Conservation (phyloP, 2,797 vertebrate genomes). For the Sebastes ruberrimus region DNA sequence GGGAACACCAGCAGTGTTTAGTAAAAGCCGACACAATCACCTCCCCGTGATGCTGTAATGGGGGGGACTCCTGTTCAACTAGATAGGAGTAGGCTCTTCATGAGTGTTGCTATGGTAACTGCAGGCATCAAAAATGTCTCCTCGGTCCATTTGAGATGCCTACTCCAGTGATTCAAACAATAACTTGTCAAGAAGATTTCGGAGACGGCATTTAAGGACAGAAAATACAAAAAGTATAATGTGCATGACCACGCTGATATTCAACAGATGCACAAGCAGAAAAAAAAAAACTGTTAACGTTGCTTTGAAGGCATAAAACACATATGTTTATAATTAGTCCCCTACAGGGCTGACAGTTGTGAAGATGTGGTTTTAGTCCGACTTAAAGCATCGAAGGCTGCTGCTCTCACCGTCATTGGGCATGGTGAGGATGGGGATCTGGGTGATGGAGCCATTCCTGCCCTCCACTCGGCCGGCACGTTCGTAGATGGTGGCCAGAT, state of each 20-base stretch:
- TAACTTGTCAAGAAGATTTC: not conserved
- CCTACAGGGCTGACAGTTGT: not conserved
- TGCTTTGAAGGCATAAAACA: not conserved
- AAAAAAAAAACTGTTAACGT: not conserved
- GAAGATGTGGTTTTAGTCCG: not conserved
- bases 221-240: not conserved
- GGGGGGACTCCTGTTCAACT: constrained; percentile 51
- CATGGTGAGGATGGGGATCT: constrained; percentile 89
- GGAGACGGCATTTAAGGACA: not conserved
- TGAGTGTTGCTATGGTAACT: constrained; percentile 74
- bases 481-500: constrained; percentile 88
- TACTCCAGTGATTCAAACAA: constrained; percentile 14
- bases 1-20: constrained; percentile 13
- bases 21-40: constrained; percentile 42
- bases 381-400: not conserved
- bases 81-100: constrained; percentile 61
- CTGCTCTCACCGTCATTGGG: constrained; percentile 84
- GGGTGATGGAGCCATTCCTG: constrained; percentile 87
- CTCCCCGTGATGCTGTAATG: constrained; percentile 50
- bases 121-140: constrained; percentile 54
- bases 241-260: not conserved
- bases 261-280: not conserved
- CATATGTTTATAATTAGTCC: not conserved
- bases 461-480: constrained; percentile 86
- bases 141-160: constrained; percentile 2